Conservation (phyloP, 2,888 invertebrate genomes). For the Muschampia plurimacula region DNA sequence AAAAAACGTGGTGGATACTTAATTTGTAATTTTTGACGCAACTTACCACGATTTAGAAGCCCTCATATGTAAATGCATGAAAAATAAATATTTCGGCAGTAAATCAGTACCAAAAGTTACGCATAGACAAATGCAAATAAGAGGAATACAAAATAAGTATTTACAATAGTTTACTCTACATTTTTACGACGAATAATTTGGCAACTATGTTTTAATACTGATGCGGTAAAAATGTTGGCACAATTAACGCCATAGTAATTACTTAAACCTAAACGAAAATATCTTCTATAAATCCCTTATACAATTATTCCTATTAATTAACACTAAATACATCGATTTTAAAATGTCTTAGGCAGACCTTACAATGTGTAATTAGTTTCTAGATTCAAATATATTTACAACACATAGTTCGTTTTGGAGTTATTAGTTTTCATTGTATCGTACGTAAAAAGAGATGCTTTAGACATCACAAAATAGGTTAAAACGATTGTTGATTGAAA, state of each 20-base stretch:
- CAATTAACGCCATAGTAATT: slow-evolving; percentile 69
- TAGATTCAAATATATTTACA: slow-evolving; percentile 77
- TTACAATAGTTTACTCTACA: slow-evolving; percentile 70
- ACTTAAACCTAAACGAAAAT: slow-evolving; percentile 75
- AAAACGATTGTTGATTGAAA: slow-evolving; percentile 26
- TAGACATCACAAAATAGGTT: slow-evolving; percentile 27
- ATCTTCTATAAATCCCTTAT: slow-evolving; percentile 76
- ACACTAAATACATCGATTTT: slow-evolving; percentile 80
- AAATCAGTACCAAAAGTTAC: slow-evolving; percentile 60
- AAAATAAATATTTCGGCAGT: slow-evolving; percentile 73
- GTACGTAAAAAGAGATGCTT: slow-evolving; percentile 57
- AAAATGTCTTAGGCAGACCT: slow-evolving; percentile 83
- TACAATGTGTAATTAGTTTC: slow-evolving; percentile 60
- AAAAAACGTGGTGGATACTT: slow-evolving; percentile 22
- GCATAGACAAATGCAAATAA: slow-evolving; percentile 53
- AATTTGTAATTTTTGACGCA: slow-evolving; percentile 38
- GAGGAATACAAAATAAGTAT: slow-evolving; percentile 69
- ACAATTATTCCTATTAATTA: slow-evolving; percentile 63
- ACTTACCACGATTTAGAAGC: slow-evolving; percentile 74
- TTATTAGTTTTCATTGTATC: slow-evolving; percentile 68
- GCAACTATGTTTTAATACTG: slow-evolving; percentile 84
- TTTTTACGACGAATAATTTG: slow-evolving; percentile 74
- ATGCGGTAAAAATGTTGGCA: slow-evolving; percentile 86
- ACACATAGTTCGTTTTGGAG: slow-evolving; percentile 66
- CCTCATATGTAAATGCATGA: slow-evolving; percentile 81